Evolutionary conservation across 2,888 invertebrate species (phyloP), one percentile per base, ranked within the genome.

Genomic region (Gandaritis pyraliata): DNA sequence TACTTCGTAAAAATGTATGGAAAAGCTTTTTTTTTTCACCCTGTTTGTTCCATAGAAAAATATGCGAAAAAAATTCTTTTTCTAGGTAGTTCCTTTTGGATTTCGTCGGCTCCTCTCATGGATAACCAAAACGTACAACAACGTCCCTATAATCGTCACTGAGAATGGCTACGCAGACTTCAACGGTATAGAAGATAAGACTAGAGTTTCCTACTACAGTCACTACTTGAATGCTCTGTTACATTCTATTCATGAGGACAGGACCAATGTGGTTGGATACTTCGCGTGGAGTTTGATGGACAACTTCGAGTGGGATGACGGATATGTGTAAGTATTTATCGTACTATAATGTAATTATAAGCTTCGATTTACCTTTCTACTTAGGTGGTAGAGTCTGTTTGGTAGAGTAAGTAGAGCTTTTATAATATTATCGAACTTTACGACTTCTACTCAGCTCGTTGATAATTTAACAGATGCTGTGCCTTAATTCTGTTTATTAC

Each of bases 241-340:
- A 29, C 87, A 92, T 65, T 88, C 92, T 1, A 82, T 95, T 1
- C 83, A 92, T 43, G 93, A 94, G 69, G 95, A 95, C 80, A 92
- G 93, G 2, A 94, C 93, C 70, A 94, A 94, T 70, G 93, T 95
- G 2, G 85, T 87, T 18, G 96, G 95, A 0, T 97, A 97, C 83
- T 94, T 96, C 60, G 95, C 95, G 7, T 97, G 97, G 96, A 96
- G 96, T 76, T 85, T 97, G 50, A 94, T 97, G 94, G 97, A 97
- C 79, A 96, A 96, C 79, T 96, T 95, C 81, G 97, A 97, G 85
- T 97, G 97, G 97, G 93, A 93, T 61, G 93, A 93, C 58, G 97
- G 97, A 55, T 97, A 95, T 83, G 94, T 94, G 94, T 95, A 92
- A 94, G 94, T 93, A 47, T 12, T n/a, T n/a, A 2, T 30, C 12